These are phyloP conservation scores for Strix uralensis DNA, from an alignment of 2,113 vertebrate species.

Conservation along the genomic window DNA sequence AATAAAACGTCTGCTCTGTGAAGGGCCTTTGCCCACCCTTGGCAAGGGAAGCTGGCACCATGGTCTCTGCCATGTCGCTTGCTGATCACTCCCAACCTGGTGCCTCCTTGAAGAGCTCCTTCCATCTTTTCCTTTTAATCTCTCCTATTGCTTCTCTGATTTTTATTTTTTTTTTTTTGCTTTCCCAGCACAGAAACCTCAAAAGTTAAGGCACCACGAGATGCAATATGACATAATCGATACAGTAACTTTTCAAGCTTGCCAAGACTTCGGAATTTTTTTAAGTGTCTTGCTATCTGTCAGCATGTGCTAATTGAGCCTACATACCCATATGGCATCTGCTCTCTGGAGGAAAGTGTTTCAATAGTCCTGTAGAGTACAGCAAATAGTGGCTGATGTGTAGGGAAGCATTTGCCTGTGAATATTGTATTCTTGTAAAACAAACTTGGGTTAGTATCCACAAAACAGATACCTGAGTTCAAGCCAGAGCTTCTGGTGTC, in stretches of 20 bases:
- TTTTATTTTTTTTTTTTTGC: neutral
- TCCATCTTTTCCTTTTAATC: neutral
- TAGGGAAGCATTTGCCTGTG: neutral
- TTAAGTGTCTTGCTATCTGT: conserved; percentile 74
- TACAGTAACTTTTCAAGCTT: conserved; percentile 64
- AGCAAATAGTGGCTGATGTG: neutral
- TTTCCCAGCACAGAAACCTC: neutral
- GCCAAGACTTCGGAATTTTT: conserved; percentile 58
- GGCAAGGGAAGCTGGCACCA: conserved; percentile 18
- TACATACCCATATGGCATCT: conserved; percentile 70
- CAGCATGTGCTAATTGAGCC: conserved; percentile 76
- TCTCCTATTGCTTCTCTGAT: neutral
- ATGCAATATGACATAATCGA: conserved; percentile 66
- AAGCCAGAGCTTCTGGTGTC: neutral
- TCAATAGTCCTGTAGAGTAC: conserved; percentile 4
- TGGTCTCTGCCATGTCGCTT: neutral
- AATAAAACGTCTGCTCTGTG: conserved; percentile 5
- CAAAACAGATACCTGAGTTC: neutral
- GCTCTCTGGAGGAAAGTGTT: conserved; percentile 21
- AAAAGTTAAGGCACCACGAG: conserved; percentile 1
- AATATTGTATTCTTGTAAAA: neutral
- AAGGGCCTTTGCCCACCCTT: conserved; percentile 1
- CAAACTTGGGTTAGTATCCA: neutral
- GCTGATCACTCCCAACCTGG: neutral
- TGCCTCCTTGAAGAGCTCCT: neutral